Evolutionary conservation across 2,113 vertebrate genomes (phyloP).

Genomic region (Manacus vitellinus): DNA sequence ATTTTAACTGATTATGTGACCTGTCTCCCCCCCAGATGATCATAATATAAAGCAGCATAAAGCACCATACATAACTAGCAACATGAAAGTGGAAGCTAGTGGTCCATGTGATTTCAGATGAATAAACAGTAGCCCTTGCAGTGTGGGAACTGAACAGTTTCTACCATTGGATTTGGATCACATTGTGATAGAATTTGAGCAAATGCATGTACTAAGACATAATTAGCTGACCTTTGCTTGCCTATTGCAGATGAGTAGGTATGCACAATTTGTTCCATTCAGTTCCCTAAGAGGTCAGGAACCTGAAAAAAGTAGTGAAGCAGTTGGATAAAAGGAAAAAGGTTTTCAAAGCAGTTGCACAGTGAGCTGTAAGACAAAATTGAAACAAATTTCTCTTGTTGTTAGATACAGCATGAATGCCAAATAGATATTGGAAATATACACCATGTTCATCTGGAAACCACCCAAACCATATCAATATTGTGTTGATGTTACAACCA

Average conservation of each 20-base stretch:
- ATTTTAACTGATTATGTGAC: not conserved
- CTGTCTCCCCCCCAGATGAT: not conserved
- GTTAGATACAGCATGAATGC: conserved; percentile 1
- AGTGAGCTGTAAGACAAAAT: not conserved
- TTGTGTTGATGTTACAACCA: conserved; percentile 1
- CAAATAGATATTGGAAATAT: conserved; percentile 6
- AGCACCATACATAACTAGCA: not conserved
- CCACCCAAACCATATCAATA: conserved; percentile 12
- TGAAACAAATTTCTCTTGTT: conserved; percentile 15
- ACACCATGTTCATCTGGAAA: not conserved
- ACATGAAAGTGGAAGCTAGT: not conserved
- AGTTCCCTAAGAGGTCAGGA: not conserved
- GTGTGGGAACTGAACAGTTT: not conserved
- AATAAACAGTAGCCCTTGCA: not conserved
- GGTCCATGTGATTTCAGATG: not conserved
- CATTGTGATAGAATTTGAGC: not conserved
- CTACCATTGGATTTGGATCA: not conserved
- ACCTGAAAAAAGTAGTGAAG: not conserved
- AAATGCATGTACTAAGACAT: not conserved
- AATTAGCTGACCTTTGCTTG: not conserved
- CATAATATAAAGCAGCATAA: not conserved
- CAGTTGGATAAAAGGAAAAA: not conserved
- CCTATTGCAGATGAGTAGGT: not conserved
- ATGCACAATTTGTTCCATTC: not conserved
- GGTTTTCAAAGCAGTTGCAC: not conserved